phyloP scores from a whole-genome alignment of 2,888 invertebrate species.

The Drosophila setosimentum region DNA sequence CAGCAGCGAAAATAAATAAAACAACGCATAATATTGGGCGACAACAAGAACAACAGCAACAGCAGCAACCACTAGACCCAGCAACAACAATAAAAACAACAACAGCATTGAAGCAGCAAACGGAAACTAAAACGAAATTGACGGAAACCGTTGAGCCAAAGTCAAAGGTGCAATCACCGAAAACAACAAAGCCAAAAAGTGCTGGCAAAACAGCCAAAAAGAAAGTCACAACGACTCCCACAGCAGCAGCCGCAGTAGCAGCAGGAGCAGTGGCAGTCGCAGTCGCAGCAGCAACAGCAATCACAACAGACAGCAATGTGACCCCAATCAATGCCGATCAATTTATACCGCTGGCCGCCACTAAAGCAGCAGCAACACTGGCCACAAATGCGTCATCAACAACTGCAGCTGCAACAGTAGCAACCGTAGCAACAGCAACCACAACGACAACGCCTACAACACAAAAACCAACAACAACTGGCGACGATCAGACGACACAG shows the following conservation, averaged over 20 bases:
- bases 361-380: conserved; percentile 61
- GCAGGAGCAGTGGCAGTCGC: conserved; percentile 37
- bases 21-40: conserved; percentile 67
- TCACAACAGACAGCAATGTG: conserved; percentile 71
- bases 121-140: conserved; percentile 74
- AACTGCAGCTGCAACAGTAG: conserved; percentile 36
- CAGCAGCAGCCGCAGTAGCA: conserved; percentile 30
- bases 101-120: conserved; percentile 65
- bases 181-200: conserved; percentile 67
- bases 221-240: conserved; percentile 53
- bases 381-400: conserved; percentile 41
- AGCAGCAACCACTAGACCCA: conserved; percentile 53
- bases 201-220: conserved; percentile 62
- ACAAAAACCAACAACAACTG: conserved; percentile 24
- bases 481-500: conserved; percentile 31
- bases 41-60: conserved; percentile 46
- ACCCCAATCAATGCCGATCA: conserved; percentile 83
- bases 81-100: conserved; percentile 45
- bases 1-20: conserved; percentile 65
- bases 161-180: conserved; percentile 78
- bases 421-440: conserved; percentile 36
- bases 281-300: conserved; percentile 32
- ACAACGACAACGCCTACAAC: conserved; percentile 39
- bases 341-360: conserved; percentile 79
- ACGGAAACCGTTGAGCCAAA: conserved; percentile 68